Conservation (phyloP, 2,113 vertebrate species). For the Eublepharis macularius region DNA sequence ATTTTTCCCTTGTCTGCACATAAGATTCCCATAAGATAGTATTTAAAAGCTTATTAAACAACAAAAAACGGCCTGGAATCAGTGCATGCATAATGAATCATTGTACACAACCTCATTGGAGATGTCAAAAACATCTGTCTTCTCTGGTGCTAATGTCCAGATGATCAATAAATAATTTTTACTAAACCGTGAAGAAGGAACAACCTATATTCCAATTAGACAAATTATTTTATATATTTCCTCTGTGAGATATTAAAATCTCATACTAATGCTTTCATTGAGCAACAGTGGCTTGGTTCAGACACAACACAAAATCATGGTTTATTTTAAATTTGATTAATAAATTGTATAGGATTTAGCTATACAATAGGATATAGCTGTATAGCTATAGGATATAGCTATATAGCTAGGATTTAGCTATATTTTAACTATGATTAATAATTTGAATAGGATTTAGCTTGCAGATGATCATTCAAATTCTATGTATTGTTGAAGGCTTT, state of each 20-base stretch:
- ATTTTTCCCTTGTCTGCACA: slow-evolving; percentile 29
- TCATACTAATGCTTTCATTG: neutral
- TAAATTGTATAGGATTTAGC: too few species aligned
- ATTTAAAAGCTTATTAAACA: slow-evolving; percentile 17
- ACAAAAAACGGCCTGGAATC: slow-evolving; percentile 9
- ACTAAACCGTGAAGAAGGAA: slow-evolving; percentile 5
- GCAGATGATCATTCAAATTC: too few species aligned
- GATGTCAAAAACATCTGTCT: neutral
- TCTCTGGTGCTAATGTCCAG: slow-evolving; percentile 22
- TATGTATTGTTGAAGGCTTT: too few species aligned
- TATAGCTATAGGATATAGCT: too few species aligned
- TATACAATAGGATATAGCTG: too few species aligned
- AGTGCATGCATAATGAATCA: neutral
- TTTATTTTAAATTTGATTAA: too few species aligned
- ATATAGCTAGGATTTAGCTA: too few species aligned
- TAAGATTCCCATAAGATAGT: slow-evolving; percentile 33
- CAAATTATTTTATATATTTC: neutral
- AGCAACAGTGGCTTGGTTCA: too few species aligned
- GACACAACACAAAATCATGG: too few species aligned
- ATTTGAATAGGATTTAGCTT: too few species aligned
- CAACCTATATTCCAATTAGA: neutral
- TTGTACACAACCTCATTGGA: neutral
- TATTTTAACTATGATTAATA: too few species aligned
- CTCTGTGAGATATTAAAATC: neutral
- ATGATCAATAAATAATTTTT: slow-evolving; percentile 1